Base-by-base conservation (phyloP, 2,888 invertebrate species). In the Furcula furcula region DNA sequence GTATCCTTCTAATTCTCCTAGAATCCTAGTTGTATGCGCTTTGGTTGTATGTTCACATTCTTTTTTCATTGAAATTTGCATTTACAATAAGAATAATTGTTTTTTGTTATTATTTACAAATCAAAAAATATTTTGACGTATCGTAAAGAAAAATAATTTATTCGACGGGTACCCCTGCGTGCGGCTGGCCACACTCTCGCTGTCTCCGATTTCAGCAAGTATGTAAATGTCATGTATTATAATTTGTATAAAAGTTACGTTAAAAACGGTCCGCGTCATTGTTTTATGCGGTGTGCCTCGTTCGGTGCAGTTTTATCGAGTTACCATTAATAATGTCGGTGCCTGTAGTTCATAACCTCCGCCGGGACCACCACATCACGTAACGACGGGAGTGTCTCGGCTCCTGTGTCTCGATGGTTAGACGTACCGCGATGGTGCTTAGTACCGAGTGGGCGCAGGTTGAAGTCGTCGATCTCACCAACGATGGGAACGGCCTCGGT, bases 401-500 rank as follows among this genome's bases (percentile, higher is more conserved):
- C n/a, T n/a, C n/a, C n/a, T n/a, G n/a, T n/a, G n/a, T n/a, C 72
- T 75, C 66, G 76, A 88, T 89, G 89, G 88, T 89, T 73, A 82
- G 74, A 69, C 71, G 69, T 61, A 59, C 62, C 71, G 86, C 81
- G 74, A 93, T 93, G 93, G 93, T 93, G 93, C 92, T 99, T 90
- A 98, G 97, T 89, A 98, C 98, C 82, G 99, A 99, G 92, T 99
- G 98, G 98, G 98, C 98, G 65, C 98, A 99, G 92, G 97, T 99
- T 82, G 99, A 99, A 93, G 97, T 98, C 70, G 97, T 99, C 83
- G 98, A 99, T 88, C 92, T 99, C 66, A 92, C 95, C 61, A 99
- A 99, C 86, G 98, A 99, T 91, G 98, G 98, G 59, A 96, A 97
- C 68, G 98, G 98, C 34, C 92, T 99, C 64, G 99, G 99, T 48